phyloP scores from a whole-genome alignment of 37 sponge, comb jelly and placozoan genomes.

The Oopsacas minuta region DNA sequence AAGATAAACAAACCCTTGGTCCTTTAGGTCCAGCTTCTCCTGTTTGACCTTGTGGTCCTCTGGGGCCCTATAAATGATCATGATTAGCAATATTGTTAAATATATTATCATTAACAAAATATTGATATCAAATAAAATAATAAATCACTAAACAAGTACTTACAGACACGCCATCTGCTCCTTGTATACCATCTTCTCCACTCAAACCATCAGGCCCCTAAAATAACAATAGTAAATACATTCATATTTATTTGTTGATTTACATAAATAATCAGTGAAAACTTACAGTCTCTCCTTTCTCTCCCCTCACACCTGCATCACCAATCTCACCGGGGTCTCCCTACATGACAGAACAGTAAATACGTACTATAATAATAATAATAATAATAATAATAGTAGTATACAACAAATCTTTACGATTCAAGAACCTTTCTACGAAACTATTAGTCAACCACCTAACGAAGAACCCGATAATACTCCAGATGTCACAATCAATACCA shows the following conservation, averaged over 20 bases:
- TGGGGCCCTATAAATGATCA: not conserved
- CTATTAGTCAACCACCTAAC: no score
- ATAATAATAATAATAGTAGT: not conserved
- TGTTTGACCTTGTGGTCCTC: not conserved
- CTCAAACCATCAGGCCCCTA: not conserved
- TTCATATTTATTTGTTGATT: no score
- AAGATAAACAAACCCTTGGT: not conserved
- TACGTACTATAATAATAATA: not conserved
- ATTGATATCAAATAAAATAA: not conserved
- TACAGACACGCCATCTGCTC: not conserved
- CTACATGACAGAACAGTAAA: not conserved
- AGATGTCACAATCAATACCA: no score
- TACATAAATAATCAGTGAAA: no score
- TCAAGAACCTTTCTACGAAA: no score
- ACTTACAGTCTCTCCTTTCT: not conserved
- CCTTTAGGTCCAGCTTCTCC: not conserved
- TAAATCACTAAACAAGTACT: not conserved
- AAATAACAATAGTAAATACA: not conserved
- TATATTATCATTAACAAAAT: not conserved
- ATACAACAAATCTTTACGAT: no score
- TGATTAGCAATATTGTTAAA: no score
- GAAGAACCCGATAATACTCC: no score
- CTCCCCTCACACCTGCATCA: not conserved
- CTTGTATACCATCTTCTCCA: not conserved
- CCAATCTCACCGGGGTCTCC: constrained; percentile 1